Base-by-base conservation (phyloP, 2,888 invertebrate species). In the Agrotis exclamationis region DNA sequence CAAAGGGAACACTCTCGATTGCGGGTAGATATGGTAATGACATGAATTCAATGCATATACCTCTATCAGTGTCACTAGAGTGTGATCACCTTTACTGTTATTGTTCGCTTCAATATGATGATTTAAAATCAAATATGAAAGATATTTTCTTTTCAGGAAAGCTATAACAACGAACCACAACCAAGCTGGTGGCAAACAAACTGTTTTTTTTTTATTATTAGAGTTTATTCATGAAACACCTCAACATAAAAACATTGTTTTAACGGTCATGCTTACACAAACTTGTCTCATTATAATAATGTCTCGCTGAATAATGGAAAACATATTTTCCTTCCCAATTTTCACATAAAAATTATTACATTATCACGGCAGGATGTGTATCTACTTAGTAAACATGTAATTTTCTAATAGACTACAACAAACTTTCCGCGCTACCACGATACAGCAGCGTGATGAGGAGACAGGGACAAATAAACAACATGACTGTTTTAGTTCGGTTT, bases 341-440 rank as follows among this genome's bases (percentile, higher is more conserved):
- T 18, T 11, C 14, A 39, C 16, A 48, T 33, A 66, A 39, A n/a
- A n/a, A n/a, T n/a, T n/a, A n/a, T n/a, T n/a, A 9, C 16, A 18
- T 22, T 13, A 22, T 20, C 14, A 28, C 56, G 14, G 5, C 4
- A 28, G 16, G 5, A 33, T 24, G 65, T 66, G 39, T 50, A 2
- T 9, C n/a, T 39, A 22, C 14, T 64, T 58, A 58, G 57, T 33
- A 59, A 60, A 33, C 22, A 60, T 62, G 50, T 50, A 16, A 66
- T 18, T 51, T 44, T 53, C 28, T 39, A 16, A 62, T 33, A 60
- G 22, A 18, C 28, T 5, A 28, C 7, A 28, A 28, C 56, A 44
- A 73, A 66, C 33, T 73, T 70, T 65, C 18, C 28, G 58, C 48
- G 47, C 22, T 14, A 64, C 74, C 59, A 60, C 70, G 39, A 67